Percentiles rank a stretch among this genome's conserved stretches.
phyloP scores from a whole-genome alignment of 2,113 vertebrate species.

The Tachysurus vachellii region DNA sequence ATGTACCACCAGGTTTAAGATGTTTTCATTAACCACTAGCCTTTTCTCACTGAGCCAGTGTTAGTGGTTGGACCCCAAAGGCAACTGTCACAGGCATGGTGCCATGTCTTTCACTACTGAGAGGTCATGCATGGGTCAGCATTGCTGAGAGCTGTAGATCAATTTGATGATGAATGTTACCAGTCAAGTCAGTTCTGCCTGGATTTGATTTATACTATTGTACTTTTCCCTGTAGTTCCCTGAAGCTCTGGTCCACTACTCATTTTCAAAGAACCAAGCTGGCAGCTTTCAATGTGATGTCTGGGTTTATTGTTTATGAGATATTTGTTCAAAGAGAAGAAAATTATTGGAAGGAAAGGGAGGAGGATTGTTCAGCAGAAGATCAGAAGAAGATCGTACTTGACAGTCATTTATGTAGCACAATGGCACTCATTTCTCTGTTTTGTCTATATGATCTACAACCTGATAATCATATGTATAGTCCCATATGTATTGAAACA shows the following conservation, averaged over 20 bases:
- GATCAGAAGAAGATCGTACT: slow-evolving; percentile 24
- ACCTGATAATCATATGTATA: background rate
- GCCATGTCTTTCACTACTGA: background rate
- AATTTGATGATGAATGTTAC: slow-evolving; percentile 27
- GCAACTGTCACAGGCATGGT: slow-evolving; percentile 7
- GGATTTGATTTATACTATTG: slow-evolving; percentile 5
- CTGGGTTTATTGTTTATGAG: slow-evolving; percentile 28
- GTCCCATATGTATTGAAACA: background rate
- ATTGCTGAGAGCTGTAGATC: slow-evolving; percentile 17
- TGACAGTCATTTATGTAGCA: background rate
- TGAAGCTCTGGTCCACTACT: slow-evolving; percentile 9
- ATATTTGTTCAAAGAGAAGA: background rate
- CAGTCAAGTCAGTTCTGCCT: background rate
- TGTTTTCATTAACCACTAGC: slow-evolving; percentile 11
- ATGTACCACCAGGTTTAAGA: background rate
- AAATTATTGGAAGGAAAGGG: slow-evolving; percentile 3
- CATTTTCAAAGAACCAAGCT: background rate
- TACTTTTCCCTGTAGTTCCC: background rate
- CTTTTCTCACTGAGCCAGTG: background rate
- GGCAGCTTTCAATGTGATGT: background rate
- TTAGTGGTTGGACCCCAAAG: slow-evolving; percentile 4
- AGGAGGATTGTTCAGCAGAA: slow-evolving; percentile 17
- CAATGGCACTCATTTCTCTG: background rate
- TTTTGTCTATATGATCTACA: background rate
- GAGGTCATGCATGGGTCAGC: slow-evolving; percentile 32